Conservation (phyloP, 2,797 vertebrate species). For the Adrianichthys oophorus region DNA sequence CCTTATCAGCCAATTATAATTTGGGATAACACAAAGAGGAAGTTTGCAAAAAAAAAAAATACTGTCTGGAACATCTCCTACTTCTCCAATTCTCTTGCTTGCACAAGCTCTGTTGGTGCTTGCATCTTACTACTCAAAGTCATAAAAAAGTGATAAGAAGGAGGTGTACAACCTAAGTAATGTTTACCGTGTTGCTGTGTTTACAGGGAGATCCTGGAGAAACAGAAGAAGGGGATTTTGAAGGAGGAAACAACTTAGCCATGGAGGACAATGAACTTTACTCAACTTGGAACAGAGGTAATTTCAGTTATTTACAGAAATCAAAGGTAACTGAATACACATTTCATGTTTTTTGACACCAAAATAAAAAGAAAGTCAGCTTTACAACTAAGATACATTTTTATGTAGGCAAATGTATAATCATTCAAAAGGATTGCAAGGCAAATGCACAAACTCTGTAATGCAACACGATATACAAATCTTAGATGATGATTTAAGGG, state of each 20-base stretch:
- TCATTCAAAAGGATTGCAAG: too few relatives aligned
- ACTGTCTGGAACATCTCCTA: conserved; percentile 54
- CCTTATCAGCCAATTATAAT: conserved; percentile 3
- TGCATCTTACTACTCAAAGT: conserved; percentile 55
- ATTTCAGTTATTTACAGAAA: conserved; percentile 4
- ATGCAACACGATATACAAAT: too few relatives aligned
- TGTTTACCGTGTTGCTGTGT: conserved; percentile 54
- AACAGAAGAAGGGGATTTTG: conserved; percentile 45
- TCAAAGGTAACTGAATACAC: background rate
- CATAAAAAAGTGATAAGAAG: conserved; percentile 73
- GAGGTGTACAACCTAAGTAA: conserved; percentile 47
- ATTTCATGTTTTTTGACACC: too few relatives aligned
- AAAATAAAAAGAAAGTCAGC: too few relatives aligned
- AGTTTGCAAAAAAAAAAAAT: conserved; percentile 42
- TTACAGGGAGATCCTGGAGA: conserved; percentile 65
- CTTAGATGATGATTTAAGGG: too few relatives aligned
- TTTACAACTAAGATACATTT: too few relatives aligned
- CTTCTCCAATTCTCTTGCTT: conserved; percentile 73
- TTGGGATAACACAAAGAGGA: conserved; percentile 61
- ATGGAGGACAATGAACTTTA: conserved; percentile 89
- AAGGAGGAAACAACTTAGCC: conserved; percentile 44
- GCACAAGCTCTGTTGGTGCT: conserved; percentile 51
- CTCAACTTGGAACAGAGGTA: conserved; percentile 82
- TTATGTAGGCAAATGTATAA: too few relatives aligned
- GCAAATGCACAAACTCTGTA: too few relatives aligned